Evolutionary conservation across 2,113 vertebrate genomes (phyloP).

Genomic region (Anhinga anhinga): DNA sequence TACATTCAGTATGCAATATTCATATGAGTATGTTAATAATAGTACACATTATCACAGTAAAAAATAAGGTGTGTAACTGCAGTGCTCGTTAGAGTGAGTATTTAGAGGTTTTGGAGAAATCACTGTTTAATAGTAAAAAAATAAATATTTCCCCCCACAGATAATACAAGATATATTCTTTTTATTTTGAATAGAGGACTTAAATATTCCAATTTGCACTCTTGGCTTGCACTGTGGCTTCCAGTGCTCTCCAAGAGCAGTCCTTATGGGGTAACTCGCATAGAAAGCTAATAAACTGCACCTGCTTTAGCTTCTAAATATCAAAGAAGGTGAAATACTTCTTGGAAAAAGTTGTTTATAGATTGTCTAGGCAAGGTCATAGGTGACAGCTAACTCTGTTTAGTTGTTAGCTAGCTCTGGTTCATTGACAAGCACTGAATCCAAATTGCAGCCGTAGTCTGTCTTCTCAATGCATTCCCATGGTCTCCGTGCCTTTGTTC

Average conservation of each 20-base stretch:
- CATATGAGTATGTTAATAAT: slow-evolving; percentile 25
- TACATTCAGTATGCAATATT: slow-evolving; percentile 21
- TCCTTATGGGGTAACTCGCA: not conserved
- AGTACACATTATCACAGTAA: not conserved
- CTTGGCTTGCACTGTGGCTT: not conserved
- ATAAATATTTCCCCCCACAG: not conserved
- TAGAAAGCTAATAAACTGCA: not conserved
- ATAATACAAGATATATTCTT: not conserved
- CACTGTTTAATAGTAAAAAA: not conserved
- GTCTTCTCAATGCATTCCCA: not conserved
- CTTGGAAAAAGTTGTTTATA: not conserved
- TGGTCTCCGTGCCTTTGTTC: not conserved
- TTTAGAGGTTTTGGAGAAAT: not conserved
- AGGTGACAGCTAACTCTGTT: not conserved
- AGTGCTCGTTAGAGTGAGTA: not conserved
- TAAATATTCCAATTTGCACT: not conserved
- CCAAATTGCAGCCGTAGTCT: not conserved
- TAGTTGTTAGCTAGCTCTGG: not conserved
- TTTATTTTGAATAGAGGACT: not conserved
- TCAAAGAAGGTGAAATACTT: not conserved
- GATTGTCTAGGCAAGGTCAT: not conserved
- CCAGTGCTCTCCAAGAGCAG: not conserved
- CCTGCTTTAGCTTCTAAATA: slow-evolving; percentile 1
- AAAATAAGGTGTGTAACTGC: not conserved
- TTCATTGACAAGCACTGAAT: not conserved